These are phyloP conservation scores for Cottoperca gobio DNA, from an alignment of 2,797 vertebrate genomes.

Conservation along the genomic window DNA sequence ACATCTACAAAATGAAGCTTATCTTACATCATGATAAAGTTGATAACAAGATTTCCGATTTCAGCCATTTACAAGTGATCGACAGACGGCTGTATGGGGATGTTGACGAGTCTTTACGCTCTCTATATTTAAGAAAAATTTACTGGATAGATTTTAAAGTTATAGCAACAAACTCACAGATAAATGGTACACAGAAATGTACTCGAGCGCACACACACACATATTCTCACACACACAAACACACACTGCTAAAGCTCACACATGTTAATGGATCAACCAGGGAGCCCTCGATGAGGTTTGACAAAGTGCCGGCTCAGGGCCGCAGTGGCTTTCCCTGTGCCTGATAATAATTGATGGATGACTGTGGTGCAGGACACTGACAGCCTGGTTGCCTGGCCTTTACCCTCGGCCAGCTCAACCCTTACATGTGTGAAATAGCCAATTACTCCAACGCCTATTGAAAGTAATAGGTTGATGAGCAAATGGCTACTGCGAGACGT, in stretches of 20 bases:
- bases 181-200: conserved; percentile 22
- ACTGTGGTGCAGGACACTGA: conserved; percentile 87
- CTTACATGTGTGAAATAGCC: conserved; percentile 99
- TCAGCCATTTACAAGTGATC: conserved; percentile 18
- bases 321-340: conserved; percentile 84
- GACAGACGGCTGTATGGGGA: conserved; percentile 55
- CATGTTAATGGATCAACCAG: conserved; percentile 82
- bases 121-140: conserved; percentile 1
- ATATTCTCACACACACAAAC: no score
- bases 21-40: neutral
- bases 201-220: neutral
- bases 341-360: conserved; percentile 98
- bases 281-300: conserved; percentile 79
- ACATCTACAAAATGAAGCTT: neutral
- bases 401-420: conserved; percentile 94
- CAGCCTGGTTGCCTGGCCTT: conserved; percentile 94
- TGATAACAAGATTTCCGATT: neutral
- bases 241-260: conserved; percentile 48
- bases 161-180: conserved; percentile 11
- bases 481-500: conserved; percentile 92
- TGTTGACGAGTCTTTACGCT: conserved; percentile 37
- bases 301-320: conserved; percentile 86
- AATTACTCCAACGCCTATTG: conserved; percentile 93
- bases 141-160: conserved; percentile 18
- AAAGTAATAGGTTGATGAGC: conserved; percentile 95